A percentile compares a stretch with the other conserved stretches of the same genome.
Conservation (phyloP, 1,140 invertebrate species). For the Trichoplusia ni region DNA sequence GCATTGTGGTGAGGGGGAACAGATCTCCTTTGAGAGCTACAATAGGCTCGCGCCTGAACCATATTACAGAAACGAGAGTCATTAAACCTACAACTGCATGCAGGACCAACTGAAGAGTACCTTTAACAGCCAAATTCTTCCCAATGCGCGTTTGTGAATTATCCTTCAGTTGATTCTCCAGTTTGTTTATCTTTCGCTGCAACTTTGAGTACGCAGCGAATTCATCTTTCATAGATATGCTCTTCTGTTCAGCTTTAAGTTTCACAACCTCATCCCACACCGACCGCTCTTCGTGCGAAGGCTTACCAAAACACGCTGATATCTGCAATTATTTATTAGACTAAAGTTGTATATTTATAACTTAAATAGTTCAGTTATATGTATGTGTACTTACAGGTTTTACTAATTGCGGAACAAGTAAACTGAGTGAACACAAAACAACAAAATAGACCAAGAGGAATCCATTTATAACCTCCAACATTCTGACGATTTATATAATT, state of each 20-base stretch:
- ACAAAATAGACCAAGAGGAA: slow-evolving; percentile 69
- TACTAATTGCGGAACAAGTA: slow-evolving; percentile 61
- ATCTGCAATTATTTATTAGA: slow-evolving; percentile 48
- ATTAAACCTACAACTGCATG: slow-evolving; percentile 62
- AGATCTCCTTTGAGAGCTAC: slow-evolving; percentile 67
- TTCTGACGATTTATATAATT: slow-evolving; percentile 43
- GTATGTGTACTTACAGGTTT: slow-evolving; percentile 64
- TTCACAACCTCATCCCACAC: slow-evolving; percentile 64
- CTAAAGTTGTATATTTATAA: neutral
- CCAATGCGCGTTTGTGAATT: slow-evolving; percentile 60
- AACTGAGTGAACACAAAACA: slow-evolving; percentile 62
- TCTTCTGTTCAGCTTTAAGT: slow-evolving; percentile 65
- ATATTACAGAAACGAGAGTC: slow-evolving; percentile 67
- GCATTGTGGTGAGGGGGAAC: slow-evolving; percentile 65
- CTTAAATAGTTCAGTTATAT: neutral
- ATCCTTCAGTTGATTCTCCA: slow-evolving; percentile 67
- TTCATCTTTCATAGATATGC: slow-evolving; percentile 77
- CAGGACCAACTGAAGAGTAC: slow-evolving; percentile 61
- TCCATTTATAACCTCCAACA: slow-evolving; percentile 72
- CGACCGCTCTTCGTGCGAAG: slow-evolving; percentile 61
- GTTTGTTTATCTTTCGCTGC: slow-evolving; percentile 73
- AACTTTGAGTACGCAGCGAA: slow-evolving; percentile 79
- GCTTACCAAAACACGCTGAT: slow-evolving; percentile 64
- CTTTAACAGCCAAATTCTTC: slow-evolving; percentile 66
- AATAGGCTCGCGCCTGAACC: slow-evolving; percentile 70